Base-by-base conservation (phyloP, 2,888 invertebrate species). In the Epistrophella euchroma region DNA sequence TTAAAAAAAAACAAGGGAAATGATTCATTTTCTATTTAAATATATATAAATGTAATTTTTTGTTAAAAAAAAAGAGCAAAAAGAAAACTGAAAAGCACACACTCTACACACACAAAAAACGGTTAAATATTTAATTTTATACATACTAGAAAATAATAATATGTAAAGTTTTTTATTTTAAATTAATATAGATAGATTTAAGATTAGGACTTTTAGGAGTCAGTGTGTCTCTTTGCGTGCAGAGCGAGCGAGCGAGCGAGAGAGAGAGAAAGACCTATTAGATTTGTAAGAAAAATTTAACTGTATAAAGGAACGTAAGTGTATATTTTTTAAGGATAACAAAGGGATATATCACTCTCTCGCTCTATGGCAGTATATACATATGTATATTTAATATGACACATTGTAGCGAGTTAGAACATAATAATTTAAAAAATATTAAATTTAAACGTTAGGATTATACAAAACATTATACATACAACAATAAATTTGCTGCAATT, bases 241-340 rank as follows among this genome's bases (percentile, higher is more conserved):
- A 25, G 25, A 52, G 25, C 25, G 25, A 52, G 28, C 52, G 55
- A 71, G 50, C 68, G 68, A 68, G 73, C 52, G 58, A 60, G 60
- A 70, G 80, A 76, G 80, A 58, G 82, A 86, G 81, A 66, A 68
- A 56, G 71, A 71, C 78, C 86, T 66, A 86, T 60, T 77, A 86
- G 82, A 56, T 70, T 52, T 68, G 22, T 86, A 60, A 66, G 64
- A 28, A 76, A 85, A 75, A 55, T 52, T 71, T 47, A 68, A 66
- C 40, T 85, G 84, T 85, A 85, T 66, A 85, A 85, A 85, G 76
- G 72, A 79, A 52, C 66, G 71, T 77, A 85, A 77, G 66, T 85
- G 85, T 85, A 85, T 84, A 84, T 80, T 80, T 52, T 80, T 80
- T 76, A 79, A 74, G 72, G 17, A 72, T 85, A 80, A 58, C 50